Conservation (phyloP, 2,888 invertebrate species). For the Andrena camellia region DNA sequence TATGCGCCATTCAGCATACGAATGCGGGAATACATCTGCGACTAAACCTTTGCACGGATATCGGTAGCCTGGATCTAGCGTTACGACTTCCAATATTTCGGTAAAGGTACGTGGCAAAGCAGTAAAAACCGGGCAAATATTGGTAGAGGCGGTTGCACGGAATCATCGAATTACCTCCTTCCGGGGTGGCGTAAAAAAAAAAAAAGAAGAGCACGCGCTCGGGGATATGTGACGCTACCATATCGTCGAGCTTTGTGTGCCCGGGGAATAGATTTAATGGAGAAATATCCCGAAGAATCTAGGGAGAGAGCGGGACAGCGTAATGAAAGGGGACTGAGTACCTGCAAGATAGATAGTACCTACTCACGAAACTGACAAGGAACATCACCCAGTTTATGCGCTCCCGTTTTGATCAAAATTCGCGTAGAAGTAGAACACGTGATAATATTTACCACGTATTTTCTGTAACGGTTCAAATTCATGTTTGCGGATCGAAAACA, state of each 20-base stretch:
- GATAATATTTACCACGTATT: too few relatives aligned
- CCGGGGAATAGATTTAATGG: background rate
- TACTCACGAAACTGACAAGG: too few relatives aligned
- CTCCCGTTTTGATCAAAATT: too few relatives aligned
- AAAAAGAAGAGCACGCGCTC: background rate
- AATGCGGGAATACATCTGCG: slow-evolving; percentile 50
- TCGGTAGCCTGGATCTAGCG: slow-evolving; percentile 44
- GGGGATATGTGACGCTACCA: slow-evolving; percentile 12
- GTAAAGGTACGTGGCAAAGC: slow-evolving; percentile 38
- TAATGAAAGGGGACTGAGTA: too few relatives aligned
- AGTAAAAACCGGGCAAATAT: slow-evolving; percentile 44
- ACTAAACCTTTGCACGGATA: slow-evolving; percentile 46
- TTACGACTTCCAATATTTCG: slow-evolving; percentile 58
- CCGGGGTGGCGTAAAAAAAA: slow-evolving; percentile 19
- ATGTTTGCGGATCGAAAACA: too few relatives aligned
- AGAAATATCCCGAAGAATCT: background rate
- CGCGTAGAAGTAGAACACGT: too few relatives aligned
- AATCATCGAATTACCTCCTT: slow-evolving; percentile 47
- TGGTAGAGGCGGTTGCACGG: slow-evolving; percentile 30
- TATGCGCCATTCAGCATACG: slow-evolving; percentile 57
- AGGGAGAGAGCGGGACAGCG: too few relatives aligned
- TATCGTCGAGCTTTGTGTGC: background rate
- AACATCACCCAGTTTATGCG: too few relatives aligned
- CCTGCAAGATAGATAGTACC: too few relatives aligned
- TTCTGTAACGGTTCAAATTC: too few relatives aligned